phyloP scores from a whole-genome alignment of 2,113 vertebrate species.

The Orycteropus afer region DNA sequence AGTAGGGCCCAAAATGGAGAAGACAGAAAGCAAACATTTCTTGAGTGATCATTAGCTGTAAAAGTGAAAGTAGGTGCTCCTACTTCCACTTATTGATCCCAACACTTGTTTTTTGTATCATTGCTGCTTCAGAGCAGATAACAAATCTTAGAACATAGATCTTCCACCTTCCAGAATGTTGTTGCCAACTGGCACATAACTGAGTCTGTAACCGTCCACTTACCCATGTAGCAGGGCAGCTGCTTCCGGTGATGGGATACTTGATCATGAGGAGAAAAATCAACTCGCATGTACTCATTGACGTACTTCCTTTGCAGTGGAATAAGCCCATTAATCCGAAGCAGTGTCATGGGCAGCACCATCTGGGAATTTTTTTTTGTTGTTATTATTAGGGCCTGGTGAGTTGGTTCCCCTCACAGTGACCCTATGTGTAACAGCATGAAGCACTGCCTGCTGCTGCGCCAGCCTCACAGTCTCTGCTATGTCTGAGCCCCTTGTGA shows the following conservation, averaged over 20 bases:
- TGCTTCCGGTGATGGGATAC: background rate
- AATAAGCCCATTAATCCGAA: background rate
- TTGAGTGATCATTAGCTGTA: accelerated
- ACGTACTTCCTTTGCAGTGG: background rate
- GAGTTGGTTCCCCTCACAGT: no score
- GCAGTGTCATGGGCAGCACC: background rate
- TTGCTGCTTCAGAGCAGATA: background rate
- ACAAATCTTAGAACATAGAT: background rate
- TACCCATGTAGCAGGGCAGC: background rate
- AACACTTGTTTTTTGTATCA: accelerated
- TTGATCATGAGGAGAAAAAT: background rate
- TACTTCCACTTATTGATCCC: background rate
- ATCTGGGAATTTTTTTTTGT: no score
- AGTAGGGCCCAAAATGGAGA: background rate
- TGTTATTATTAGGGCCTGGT: no score
- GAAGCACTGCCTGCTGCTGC: no score
- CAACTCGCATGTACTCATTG: background rate
- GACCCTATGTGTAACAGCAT: no score
- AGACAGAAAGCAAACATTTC: background rate
- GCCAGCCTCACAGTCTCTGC: no score
- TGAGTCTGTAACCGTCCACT: background rate
- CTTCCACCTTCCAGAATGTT: background rate
- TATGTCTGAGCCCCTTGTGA: no score
- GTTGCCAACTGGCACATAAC: no score
- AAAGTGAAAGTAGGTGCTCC: background rate